Base-by-base conservation (phyloP, 92 coral and sea anemone genomes). In the Porites evermanni region DNA sequence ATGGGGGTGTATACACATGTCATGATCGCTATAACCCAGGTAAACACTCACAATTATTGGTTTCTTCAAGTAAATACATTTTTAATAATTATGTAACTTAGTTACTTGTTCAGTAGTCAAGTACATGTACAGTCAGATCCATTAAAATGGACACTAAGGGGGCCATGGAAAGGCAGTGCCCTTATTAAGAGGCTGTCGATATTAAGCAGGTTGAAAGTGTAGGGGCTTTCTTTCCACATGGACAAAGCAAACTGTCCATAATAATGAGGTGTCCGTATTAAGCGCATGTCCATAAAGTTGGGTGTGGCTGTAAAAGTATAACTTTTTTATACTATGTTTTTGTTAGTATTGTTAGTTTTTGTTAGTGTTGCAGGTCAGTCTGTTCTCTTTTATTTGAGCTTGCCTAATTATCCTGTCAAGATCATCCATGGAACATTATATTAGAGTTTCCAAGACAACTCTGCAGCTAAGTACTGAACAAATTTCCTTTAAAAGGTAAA, bases 1-100 rank as follows among this genome's bases (percentile, higher is more conserved):
- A 93, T 81, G 96, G 96, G 1, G 96, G 92, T 38, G 88, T 89
- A 29, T 93, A 79, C 75, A 93, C 96, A 11, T 93, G 96, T 63
- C 84, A 81, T 7, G 96, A 93, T 53, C 91, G 93, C 77, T 93
- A 93, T 54, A 90, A 86, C 78, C 96, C 94, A 90, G 96, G 94
- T 93, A 76, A 66, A 54, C 53, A 18, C 14, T 75, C 67, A 63
- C 19, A 63, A 63, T 16, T 58, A 16, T 16, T 58, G 13, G n/a
- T 63, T 63, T 16, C 16, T 1, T 2, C 67, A 63, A 63, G 67
- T 10, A 10, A 10, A 56, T 10, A 1, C 63, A 10, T 10, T 10
- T 56, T 56, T 56, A 56, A 3, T 69, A 26, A 21, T 4, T 11
- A 21, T 21, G 44, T 10, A 68, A 24, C 26, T 24, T 24, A 24